Evolutionary conservation across 2,113 vertebrate genomes (phyloP).

Genomic region (Motacilla alba): DNA sequence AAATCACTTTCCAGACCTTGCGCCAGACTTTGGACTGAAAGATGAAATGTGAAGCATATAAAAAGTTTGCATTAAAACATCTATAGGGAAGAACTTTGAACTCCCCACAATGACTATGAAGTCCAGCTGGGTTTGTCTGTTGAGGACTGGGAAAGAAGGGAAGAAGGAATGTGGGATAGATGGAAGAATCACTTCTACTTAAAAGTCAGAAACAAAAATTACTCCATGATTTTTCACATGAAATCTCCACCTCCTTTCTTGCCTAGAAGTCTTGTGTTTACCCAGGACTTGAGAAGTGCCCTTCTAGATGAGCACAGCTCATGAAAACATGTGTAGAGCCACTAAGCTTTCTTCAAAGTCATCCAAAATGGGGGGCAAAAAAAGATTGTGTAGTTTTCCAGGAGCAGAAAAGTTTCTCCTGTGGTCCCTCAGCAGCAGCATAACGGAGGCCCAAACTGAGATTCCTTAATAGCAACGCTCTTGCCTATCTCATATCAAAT

Average conservation of each 20-base stretch:
- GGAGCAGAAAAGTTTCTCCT: not conserved
- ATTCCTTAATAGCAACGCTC: not conserved
- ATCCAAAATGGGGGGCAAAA: not conserved
- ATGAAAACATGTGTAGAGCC: not conserved
- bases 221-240: not conserved
- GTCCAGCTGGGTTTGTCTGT: not conserved
- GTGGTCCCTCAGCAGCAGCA: not conserved
- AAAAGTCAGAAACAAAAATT: not conserved
- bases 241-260: not conserved
- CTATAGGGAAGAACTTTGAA: not conserved
- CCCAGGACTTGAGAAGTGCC: not conserved
- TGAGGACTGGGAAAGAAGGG: not conserved
- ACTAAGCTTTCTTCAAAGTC: not conserved
- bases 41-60: not conserved
- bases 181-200: not conserved
- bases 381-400: not conserved
- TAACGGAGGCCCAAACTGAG: not conserved
- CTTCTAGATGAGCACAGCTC: not conserved
- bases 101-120: not conserved
- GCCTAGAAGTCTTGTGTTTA: not conserved
- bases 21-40: conserved; percentile 72
- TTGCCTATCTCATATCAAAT: not conserved
- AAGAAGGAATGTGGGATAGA: not conserved
- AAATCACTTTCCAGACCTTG: conserved; percentile 81
- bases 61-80: not conserved